phyloP scores from a whole-genome alignment of 35 echinoderm and acorn worm genomes.

The Chiridota heheva region DNA sequence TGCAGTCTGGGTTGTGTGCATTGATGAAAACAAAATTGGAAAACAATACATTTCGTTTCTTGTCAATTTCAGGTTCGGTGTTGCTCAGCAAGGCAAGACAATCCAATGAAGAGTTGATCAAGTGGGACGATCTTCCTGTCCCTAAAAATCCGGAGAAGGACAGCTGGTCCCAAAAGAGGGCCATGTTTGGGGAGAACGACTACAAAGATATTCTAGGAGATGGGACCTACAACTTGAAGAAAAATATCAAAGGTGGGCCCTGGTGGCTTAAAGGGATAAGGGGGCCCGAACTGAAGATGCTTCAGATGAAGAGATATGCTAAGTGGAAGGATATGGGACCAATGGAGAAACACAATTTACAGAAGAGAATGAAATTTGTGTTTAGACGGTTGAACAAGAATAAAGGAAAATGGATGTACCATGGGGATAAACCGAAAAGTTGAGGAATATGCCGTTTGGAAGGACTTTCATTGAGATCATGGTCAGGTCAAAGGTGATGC shows the following conservation, averaged over 20 bases:
- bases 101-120: slow-evolving; percentile 69
- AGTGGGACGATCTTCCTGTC: slow-evolving; percentile 67
- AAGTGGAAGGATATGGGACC: slow-evolving; percentile 67
- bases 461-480: too few relatives aligned
- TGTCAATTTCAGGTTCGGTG: not conserved
- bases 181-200: slow-evolving; percentile 98
- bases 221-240: slow-evolving; percentile 66
- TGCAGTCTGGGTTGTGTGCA: too few relatives aligned
- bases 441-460: too few relatives aligned
- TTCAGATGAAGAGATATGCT: slow-evolving; percentile 74
- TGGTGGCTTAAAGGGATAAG: slow-evolving; percentile 79
- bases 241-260: slow-evolving; percentile 87
- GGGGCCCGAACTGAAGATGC: slow-evolving; percentile 68
- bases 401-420: slow-evolving; percentile 67
- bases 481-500: too few relatives aligned
- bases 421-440: slow-evolving; percentile 49
- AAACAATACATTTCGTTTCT: too few relatives aligned
- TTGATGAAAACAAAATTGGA: too few relatives aligned
- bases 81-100: slow-evolving; percentile 49
- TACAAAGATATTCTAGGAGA: slow-evolving; percentile 98
- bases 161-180: slow-evolving; percentile 69
- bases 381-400: slow-evolving; percentile 84
- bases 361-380: slow-evolving; percentile 80
- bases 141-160: slow-evolving; percentile 74
- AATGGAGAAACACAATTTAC: slow-evolving; percentile 53